Evolutionary conservation across 2,797 vertebrate genomes (phyloP), one percentile per base, ranked within the genome.

Genomic region (Parotocinclus haroldoi): DNA sequence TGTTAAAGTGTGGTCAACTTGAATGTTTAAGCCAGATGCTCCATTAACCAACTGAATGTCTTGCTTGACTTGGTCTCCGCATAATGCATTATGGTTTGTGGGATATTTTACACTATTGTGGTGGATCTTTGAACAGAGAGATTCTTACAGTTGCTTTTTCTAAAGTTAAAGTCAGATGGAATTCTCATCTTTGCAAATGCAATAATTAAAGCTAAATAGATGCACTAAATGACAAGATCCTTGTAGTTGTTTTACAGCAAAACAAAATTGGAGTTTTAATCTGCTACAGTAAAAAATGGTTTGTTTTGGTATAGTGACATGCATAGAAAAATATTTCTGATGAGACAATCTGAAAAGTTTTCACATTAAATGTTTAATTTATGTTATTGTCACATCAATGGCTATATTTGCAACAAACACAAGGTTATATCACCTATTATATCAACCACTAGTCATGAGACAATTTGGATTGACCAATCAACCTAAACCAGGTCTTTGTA

Each of bases 21-120:
- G 77, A 75, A 79, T 76, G 69, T 83, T 84, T 81, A 83, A 80
- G 80, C 79, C 81, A 76, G 74, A 68, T 77, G 78, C 77, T 85
- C 83, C 83, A 81, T 82, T 84, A 85, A 80, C 82, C 81, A 84
- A 85, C 78, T 73, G 75, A 77, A 76, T 61, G 59, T 70, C 64
- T 72, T 72, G 82, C 77, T 80, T 73, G 71, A 72, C 78, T 82
- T 74, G 78, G 79, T 14, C 65, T 76, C 72, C 58, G n/a, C 58
- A 59, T 71, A 71, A 66, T 44, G 52, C 75, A 50, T 72, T 82
- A 73, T 66, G 68, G 78, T 79, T 76, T 79, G 79, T 84, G 82
- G 80, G 80, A 79, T 82, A 82, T 79, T 75, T 77, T 74, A 77
- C 44, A 62, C 80, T 79, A 81, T 80, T 84, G 79, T 72, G 82